phyloP scores from a whole-genome alignment of 2,797 vertebrate species.

The Arvicola amphibius region DNA sequence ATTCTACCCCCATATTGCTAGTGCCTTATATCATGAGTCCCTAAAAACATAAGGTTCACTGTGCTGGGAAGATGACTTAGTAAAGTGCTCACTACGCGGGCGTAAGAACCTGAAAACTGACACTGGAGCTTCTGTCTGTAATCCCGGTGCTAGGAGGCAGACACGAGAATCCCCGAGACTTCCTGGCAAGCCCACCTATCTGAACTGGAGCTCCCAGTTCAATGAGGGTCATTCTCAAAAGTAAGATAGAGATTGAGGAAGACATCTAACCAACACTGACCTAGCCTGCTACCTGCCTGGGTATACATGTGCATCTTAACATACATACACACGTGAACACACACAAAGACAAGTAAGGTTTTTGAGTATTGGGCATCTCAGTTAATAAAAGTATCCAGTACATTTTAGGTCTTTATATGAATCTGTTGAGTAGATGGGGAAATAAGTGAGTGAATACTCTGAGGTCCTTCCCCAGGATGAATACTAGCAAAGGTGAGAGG shows the following conservation, averaged over 20 bases:
- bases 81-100: neutral
- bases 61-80: neutral
- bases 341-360: neutral
- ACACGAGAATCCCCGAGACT: neutral
- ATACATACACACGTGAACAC: neutral
- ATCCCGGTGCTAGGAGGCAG: neutral
- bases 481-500: neutral
- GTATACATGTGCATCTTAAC: neutral
- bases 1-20: rapidly evolving
- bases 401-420: neutral
- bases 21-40: neutral
- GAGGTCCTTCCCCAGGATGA: neutral
- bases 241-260: neutral
- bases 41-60: neutral
- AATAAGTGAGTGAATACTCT: neutral
- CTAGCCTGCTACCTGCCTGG: neutral
- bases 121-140: neutral
- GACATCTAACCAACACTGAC: no score
- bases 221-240: neutral
- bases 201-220: neutral
- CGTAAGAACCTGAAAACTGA: neutral
- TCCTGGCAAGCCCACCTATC: neutral
- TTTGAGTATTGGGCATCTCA: no score
- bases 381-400: neutral
- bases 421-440: neutral